phyloP scores from a whole-genome alignment of 2,888 invertebrate genomes.

The Trimorus sp. region DNA sequence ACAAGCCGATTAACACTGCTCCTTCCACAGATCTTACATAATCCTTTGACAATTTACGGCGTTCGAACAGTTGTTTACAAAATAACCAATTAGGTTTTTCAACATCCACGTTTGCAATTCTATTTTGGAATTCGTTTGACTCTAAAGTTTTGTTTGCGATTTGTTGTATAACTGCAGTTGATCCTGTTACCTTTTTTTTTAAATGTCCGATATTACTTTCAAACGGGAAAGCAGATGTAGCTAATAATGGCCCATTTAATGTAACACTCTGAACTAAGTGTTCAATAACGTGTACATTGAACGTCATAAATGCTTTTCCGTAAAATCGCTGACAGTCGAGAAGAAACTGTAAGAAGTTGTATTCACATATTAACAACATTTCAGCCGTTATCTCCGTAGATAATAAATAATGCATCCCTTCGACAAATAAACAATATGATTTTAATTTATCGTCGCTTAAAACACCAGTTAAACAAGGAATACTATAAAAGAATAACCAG shows the following conservation, averaged over 20 bases:
- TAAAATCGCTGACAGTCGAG: constrained; percentile 50
- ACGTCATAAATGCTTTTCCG: constrained; percentile 52
- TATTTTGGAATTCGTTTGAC: background rate
- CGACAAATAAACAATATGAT: constrained; percentile 23
- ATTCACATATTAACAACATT: no score
- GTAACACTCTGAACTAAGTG: constrained; percentile 48
- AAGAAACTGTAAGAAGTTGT: no score
- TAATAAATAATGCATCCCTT: constrained; percentile 26
- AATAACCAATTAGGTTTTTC: background rate
- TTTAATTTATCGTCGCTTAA: background rate
- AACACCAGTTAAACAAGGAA: constrained; percentile 38
- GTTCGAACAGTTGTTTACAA: no score
- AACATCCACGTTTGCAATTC: background rate
- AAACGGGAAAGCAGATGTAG: constrained; percentile 62
- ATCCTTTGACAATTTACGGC: no score
- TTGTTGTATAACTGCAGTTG: constrained; percentile 38
- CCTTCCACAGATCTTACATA: no score
- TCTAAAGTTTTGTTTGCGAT: constrained; percentile 13
- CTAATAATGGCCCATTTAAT: constrained; percentile 58
- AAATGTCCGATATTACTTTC: constrained; percentile 46
- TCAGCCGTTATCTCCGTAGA: constrained; percentile 33
- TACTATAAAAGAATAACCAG: constrained; percentile 51
- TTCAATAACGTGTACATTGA: constrained; percentile 51
- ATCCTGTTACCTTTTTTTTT: constrained; percentile 36
- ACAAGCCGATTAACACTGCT: no score